These are phyloP conservation scores for Coelogynopora nodosa DNA, from an alignment of 2,888 invertebrate species.

Conservation along the genomic window DNA sequence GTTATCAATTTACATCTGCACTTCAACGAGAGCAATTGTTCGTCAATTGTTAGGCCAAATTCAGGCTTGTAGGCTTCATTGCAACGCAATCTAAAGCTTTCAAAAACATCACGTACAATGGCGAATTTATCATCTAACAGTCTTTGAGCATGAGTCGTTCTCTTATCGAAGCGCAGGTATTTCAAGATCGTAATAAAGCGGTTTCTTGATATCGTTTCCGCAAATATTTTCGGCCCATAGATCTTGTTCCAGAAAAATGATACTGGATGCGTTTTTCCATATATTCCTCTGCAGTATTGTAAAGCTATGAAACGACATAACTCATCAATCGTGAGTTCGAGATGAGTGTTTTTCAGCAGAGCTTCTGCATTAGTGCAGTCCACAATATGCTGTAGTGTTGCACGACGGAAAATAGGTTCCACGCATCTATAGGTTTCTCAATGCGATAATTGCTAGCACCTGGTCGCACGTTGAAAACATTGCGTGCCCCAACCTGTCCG, in stretches of 20 bases:
- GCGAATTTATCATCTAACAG: not conserved
- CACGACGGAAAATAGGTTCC: not conserved
- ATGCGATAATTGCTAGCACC: not conserved
- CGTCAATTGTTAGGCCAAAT: not conserved
- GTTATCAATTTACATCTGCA: conserved; percentile 12
- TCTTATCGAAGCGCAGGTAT: not conserved
- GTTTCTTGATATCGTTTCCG: not conserved
- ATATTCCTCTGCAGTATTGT: not conserved
- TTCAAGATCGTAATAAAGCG: not conserved
- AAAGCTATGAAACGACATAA: not conserved
- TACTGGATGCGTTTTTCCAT: not conserved
- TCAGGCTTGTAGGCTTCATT: not conserved
- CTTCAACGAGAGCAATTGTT: not conserved
- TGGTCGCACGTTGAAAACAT: not conserved
- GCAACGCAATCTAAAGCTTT: not conserved
- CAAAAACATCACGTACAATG: not conserved
- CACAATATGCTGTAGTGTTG: not conserved
- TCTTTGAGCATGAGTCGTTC: not conserved
- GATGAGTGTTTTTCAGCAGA: not conserved
- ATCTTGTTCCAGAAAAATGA: conserved; percentile 6
- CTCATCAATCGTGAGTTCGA: not conserved
- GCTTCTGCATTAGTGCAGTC: not conserved
- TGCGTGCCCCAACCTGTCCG: not conserved
- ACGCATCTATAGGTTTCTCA: not conserved
- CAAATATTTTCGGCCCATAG: not conserved